Evolutionary conservation across 2,888 invertebrate genomes (phyloP).

Genomic region (Andrena marginata): DNA sequence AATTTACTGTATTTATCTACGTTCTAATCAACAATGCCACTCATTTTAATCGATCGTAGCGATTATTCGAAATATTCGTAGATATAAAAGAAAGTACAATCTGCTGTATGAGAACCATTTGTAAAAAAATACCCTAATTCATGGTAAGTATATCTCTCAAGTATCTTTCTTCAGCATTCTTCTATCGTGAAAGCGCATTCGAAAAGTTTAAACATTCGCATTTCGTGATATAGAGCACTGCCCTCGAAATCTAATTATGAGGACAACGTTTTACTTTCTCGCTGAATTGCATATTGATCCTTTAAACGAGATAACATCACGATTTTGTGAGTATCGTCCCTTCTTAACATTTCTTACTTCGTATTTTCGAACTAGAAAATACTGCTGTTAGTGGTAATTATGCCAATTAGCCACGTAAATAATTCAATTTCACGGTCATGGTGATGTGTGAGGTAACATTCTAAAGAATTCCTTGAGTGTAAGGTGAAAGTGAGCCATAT

Average conservation of each 20-base stretch:
- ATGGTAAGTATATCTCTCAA: background rate
- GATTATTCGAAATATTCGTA: too few relatives aligned
- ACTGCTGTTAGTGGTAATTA: background rate
- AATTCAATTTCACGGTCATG: background rate
- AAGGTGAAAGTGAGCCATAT: background rate
- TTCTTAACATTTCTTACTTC: background rate
- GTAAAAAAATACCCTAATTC: background rate
- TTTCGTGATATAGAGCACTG: background rate
- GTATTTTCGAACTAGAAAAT: background rate
- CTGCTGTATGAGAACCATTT: too few relatives aligned
- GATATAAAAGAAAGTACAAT: background rate
- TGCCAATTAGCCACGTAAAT: background rate
- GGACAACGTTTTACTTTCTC: background rate
- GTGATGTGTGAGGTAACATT: background rate
- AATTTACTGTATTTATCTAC: background rate
- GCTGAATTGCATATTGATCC: background rate
- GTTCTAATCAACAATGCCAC: background rate
- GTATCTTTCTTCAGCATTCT: background rate
- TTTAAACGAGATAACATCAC: background rate
- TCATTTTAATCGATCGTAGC: background rate
- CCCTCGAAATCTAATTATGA: background rate
- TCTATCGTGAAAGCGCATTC: background rate
- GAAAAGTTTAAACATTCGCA: background rate
- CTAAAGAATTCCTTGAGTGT: background rate
- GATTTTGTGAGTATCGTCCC: constrained; percentile 21